These are phyloP conservation scores for Yponomeuta malinellus DNA, from an alignment of 2,888 invertebrate species.

Conservation along the genomic window DNA sequence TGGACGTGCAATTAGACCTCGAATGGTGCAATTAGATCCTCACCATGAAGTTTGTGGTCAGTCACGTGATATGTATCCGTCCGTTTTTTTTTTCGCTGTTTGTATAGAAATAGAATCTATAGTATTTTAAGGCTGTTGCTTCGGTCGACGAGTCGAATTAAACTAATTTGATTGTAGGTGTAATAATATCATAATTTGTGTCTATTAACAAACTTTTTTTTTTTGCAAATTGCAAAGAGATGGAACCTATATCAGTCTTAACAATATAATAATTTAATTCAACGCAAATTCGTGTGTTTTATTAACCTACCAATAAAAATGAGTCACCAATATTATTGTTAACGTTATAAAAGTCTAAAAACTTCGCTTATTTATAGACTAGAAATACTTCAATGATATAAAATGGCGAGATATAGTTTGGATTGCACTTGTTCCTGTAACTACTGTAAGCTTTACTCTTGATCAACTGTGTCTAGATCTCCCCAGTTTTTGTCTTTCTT, in stretches of 20 bases:
- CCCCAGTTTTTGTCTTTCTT: slow-evolving; percentile 47
- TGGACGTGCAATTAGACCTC: background rate
- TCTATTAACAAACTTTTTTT: background rate
- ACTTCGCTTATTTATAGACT: slow-evolving; percentile 24
- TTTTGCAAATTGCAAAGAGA: slow-evolving; percentile 11
- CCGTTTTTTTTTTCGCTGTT: background rate
- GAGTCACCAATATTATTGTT: slow-evolving; percentile 26
- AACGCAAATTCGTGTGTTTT: slow-evolving; percentile 1
- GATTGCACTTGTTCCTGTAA: slow-evolving; percentile 13
- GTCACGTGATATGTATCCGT: background rate
- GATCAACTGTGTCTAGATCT: slow-evolving; percentile 26
- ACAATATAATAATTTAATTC: slow-evolving; percentile 26
- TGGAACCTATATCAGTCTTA: slow-evolving; percentile 50
- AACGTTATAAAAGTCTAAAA: slow-evolving; percentile 32
- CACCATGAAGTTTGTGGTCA: background rate
- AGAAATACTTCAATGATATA: slow-evolving; percentile 23
- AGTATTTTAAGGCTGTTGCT: slow-evolving; percentile 4
- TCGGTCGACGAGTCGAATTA: background rate
- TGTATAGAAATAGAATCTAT: background rate
- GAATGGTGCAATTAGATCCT: background rate
- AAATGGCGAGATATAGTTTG: slow-evolving; percentile 22
- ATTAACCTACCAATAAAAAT: slow-evolving; percentile 8
- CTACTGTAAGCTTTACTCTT: background rate
- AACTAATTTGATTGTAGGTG: background rate
- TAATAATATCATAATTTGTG: background rate